Percentiles rank a stretch among this genome's conserved stretches.
These are phyloP conservation scores for Argyresthia goedartella DNA, from an alignment of 2,888 invertebrate genomes.

Conservation along the genomic window DNA sequence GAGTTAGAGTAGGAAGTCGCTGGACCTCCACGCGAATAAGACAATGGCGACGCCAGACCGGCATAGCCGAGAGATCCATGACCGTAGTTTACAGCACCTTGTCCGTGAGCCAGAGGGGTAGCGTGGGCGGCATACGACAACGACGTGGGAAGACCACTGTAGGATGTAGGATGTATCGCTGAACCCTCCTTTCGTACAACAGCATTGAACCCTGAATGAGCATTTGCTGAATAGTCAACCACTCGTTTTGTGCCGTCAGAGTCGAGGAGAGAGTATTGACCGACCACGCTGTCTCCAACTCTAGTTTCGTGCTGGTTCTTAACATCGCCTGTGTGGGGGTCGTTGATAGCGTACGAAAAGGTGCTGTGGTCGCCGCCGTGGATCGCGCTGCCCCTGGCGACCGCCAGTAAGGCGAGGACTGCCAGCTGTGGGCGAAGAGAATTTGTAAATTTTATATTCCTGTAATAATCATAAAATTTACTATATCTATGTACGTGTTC, in stretches of 20 bases:
- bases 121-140: conserved; percentile 18
- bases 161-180: conserved; percentile 12
- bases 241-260: conserved; percentile 63
- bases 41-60: too few relatives aligned
- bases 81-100: background rate
- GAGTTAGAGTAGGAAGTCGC: too few relatives aligned
- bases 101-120: conserved; percentile 1
- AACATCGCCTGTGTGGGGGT: conserved; percentile 45
- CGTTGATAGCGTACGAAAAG: conserved; percentile 47
- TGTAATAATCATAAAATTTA: background rate
- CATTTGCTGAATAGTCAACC: conserved; percentile 53
- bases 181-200: conserved; percentile 53
- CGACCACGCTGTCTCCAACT: conserved; percentile 49
- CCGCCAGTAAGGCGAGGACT: conserved; percentile 22
- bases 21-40: too few relatives aligned
- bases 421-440: conserved; percentile 18
- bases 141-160: conserved; percentile 20
- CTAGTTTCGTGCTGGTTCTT: conserved; percentile 47
- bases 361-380: conserved; percentile 20
- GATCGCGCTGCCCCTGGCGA: conserved; percentile 20
- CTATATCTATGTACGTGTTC: background rate
- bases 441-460: background rate
- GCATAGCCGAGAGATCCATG: background rate
- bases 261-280: conserved; percentile 61
- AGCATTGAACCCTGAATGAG: conserved; percentile 63